A percentile compares a stretch with the other conserved stretches of the same genome.
phyloP scores from a whole-genome alignment of 2,888 invertebrate genomes.

The Myathropa florea region DNA sequence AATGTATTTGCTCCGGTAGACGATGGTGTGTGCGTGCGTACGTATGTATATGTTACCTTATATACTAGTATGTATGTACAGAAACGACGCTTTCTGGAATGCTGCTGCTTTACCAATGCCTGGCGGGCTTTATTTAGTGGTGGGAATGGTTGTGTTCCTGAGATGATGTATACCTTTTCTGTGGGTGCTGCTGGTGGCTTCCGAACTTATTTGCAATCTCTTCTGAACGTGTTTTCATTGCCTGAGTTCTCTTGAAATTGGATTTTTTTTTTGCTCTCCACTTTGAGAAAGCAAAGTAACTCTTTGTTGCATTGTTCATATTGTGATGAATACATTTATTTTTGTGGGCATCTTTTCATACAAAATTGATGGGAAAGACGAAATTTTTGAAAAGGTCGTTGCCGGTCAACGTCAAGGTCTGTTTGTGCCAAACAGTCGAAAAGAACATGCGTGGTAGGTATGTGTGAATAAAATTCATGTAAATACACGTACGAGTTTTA shows the following conservation, averaged over 20 bases:
- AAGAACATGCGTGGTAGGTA: not conserved
- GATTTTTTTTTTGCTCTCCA: not conserved
- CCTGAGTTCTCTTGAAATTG: not conserved
- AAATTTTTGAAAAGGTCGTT: constrained; percentile 54
- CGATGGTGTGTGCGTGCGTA: not conserved
- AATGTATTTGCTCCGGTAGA: not conserved
- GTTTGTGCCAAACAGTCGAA: constrained; percentile 42
- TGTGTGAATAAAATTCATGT: not conserved
- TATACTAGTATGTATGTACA: constrained; percentile 26
- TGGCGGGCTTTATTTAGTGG: constrained; percentile 35
- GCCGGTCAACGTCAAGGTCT: constrained; percentile 69
- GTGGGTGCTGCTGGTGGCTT: constrained; percentile 13
- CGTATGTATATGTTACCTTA: not conserved
- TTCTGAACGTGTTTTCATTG: not conserved
- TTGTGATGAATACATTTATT: not conserved
- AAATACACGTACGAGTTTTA: not conserved
- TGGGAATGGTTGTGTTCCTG: constrained; percentile 20
- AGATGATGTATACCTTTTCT: constrained; percentile 23
- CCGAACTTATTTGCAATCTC: constrained; percentile 1
- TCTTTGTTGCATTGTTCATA: not conserved
- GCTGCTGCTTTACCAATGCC: constrained; percentile 39
- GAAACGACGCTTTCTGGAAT: constrained; percentile 67
- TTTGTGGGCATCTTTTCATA: not conserved
- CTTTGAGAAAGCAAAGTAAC: not conserved
- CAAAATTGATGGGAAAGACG: constrained; percentile 3